phyloP scores from a whole-genome alignment of 2,888 invertebrate genomes.

The Suillia variegata region DNA sequence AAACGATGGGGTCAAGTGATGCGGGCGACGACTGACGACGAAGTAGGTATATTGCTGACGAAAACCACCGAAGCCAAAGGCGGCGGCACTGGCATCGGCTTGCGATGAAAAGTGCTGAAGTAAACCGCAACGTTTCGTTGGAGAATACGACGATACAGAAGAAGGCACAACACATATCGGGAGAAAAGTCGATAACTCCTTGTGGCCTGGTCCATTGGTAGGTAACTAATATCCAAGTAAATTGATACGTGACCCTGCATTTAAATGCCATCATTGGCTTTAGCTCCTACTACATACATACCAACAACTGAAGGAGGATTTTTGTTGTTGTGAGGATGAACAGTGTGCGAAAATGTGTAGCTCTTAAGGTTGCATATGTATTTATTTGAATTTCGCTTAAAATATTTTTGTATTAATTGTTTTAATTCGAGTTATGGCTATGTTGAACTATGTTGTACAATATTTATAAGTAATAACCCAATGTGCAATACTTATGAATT shows the following conservation, averaged over 20 bases:
- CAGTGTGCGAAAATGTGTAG: no score
- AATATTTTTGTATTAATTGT: no score
- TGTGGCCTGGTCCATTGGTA: slow-evolving; percentile 25
- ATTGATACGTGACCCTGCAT: slow-evolving; percentile 59
- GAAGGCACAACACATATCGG: background rate
- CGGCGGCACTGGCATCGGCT: no score
- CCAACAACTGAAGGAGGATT: slow-evolving; percentile 25
- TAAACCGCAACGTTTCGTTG: background rate
- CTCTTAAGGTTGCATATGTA: no score
- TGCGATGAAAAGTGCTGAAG: background rate
- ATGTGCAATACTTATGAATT: no score
- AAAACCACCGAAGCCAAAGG: slow-evolving; percentile 18
- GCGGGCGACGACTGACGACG: slow-evolving; percentile 22
- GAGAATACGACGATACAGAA: background rate
- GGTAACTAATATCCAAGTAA: slow-evolving; percentile 57
- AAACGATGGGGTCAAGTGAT: slow-evolving; percentile 18
- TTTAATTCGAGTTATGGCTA: no score
- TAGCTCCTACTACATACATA: slow-evolving; percentile 16
- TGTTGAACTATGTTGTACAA: no score
- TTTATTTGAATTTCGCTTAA: no score
- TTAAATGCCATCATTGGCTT: slow-evolving; percentile 56
- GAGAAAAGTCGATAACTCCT: background rate
- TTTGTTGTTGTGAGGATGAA: no score
- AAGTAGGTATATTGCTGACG: slow-evolving; percentile 22
- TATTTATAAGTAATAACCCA: no score